These are phyloP conservation scores for Sturnus vulgaris DNA, from an alignment of 2,113 vertebrate genomes.

Conservation along the genomic window DNA sequence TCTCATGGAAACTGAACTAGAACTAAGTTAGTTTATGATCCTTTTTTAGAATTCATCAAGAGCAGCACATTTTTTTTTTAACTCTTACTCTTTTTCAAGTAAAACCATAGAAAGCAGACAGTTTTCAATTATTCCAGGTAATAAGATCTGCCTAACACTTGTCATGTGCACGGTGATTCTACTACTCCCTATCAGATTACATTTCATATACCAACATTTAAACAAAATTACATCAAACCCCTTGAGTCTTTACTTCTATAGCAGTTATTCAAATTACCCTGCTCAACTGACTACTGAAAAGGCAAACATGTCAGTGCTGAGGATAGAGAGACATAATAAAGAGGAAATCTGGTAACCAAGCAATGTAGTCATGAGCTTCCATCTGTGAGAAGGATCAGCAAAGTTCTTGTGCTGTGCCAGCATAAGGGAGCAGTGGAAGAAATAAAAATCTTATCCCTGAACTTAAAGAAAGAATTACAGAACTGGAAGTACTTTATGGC, in stretches of 20 bases:
- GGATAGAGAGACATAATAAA: background rate
- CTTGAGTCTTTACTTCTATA: background rate
- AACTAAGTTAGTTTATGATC: background rate
- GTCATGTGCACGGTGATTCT: background rate
- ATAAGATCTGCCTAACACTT: slow-evolving; percentile 29
- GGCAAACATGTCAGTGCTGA: background rate
- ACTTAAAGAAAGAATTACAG: background rate
- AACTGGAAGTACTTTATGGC: background rate
- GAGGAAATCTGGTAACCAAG: background rate
- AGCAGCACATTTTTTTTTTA: background rate
- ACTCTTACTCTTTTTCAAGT: background rate
- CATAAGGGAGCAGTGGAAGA: background rate
- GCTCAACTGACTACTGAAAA: background rate
- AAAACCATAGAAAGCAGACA: background rate
- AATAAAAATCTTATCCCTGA: background rate
- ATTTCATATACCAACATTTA: slow-evolving; percentile 28
- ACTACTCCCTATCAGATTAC: slow-evolving; percentile 22
- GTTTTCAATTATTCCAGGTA: slow-evolving; percentile 12
- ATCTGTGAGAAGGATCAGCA: background rate
- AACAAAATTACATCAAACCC: slow-evolving; percentile 31
- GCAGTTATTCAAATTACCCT: background rate
- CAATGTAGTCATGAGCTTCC: background rate
- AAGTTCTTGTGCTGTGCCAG: background rate
- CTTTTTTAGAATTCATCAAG: background rate
- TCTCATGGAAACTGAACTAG: background rate